Base-by-base conservation (phyloP, 1,140 invertebrate genomes). In the Matsumurasca onukii region DNA sequence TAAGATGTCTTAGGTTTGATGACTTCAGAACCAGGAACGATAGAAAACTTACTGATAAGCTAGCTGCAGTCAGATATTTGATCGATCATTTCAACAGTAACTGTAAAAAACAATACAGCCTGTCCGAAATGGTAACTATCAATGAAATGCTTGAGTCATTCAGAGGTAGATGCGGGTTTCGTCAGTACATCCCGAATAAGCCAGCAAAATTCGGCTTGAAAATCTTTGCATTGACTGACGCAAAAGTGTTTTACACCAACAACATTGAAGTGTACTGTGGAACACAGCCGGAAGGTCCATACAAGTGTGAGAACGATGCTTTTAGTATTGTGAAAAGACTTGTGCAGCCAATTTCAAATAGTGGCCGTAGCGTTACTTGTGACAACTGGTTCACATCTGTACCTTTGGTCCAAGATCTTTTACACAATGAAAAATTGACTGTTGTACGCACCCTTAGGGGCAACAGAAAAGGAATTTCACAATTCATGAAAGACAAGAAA, bases 151-250 rank as follows among this genome's bases (percentile, higher is more conserved):
- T 82, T 1, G 67, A 75, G 66, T 68, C 67, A 13, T 82, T 61
- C 34, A 80, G 31, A 22, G 80, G 78, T 29, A 67, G 76, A 20
- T 81, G 77, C 67, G 3, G 20, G n/a, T 82, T 82, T 52, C 22
- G 49, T 1, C 78, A 80, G 64, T 80, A 78, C 66, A 79, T 82
- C 12, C 76, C 78, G 13, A 74, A 67, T n/a, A 82, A 81, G 71
- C 78, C 78, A 27, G 72, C 69, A 51, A 79, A 78, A 72, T 78
- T 76, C 69, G 77, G 76, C 12, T 66, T 80, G 3, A 77, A 77
- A 75, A 70, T 78, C 20, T 76, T 73, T 52, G 12, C 74, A 15
- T 20, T 76, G 27, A 61, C 64, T n/a, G 75, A 76, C 49, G 70
- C 74, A 9, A 71, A 69, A 59, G 77, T 64, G 66, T 73, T 66